Base-by-base conservation (phyloP, 1,140 invertebrate species). In the Carcinoscorpius rotundicauda region DNA sequence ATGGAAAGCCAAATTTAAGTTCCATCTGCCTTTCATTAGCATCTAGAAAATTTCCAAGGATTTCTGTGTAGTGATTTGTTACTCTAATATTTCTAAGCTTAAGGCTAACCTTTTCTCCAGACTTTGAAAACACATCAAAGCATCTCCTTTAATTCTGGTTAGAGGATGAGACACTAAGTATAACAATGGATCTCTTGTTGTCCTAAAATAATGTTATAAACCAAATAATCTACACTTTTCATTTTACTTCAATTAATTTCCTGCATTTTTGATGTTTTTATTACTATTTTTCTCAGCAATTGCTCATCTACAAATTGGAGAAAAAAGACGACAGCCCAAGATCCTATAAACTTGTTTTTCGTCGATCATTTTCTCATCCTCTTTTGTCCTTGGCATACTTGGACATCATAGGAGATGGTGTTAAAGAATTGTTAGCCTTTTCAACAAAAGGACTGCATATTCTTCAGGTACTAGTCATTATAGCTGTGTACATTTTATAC, bases 381-480 rank as follows among this genome's bases (percentile, higher is more conserved):
- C 77, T 87, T 52, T 79, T 86, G 73, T 80, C 80, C 0, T 76
- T 87, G 49, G 78, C 81, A 66, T 82, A 82, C 70, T 69, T 85
- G 58, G 86, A 88, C 73, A 75, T 87, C n/a, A 84, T 82, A 56
- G 82, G 82, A 9, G 85, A 88, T 77, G 86, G 85, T 56, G 75
- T 86, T 55, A 83, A 82, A 69, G 85, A 87, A 75, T 73, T 88
- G 52, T 76, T 85, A 65, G 81, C 86, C n/a, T 75, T 86, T 29
- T 85, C 86, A 3, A 78, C 84, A 71, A 81, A 81, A 71, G 86
- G 86, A 59, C 76, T 87, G 10, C 84, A 86, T 72, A 81, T 87
- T 70, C 76, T 87, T 71, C 85, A 86, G 79, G 83, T 85, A 52
- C 29, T 29, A 29, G 29, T 29, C 29, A 29, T 29, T 29, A 29